phyloP scores from a whole-genome alignment of 2,888 invertebrate species.

The Brenthis ino region DNA sequence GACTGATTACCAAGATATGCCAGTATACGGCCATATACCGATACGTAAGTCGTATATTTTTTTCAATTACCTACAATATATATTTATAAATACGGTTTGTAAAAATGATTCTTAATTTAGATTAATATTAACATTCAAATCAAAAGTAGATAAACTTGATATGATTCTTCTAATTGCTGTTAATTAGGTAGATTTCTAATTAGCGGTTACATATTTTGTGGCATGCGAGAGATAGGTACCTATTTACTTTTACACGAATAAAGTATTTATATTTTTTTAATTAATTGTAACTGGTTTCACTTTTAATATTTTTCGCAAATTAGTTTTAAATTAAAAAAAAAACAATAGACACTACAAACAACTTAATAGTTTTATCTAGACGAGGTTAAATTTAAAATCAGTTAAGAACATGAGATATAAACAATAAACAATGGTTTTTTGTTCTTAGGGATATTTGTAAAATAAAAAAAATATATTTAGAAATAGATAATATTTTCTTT shows the following conservation, averaged over 20 bases:
- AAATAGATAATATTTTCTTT: no score
- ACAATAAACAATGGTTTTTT: constrained; percentile 12
- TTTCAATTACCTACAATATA: background rate
- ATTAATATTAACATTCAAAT: constrained; percentile 16
- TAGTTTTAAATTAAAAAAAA: no score
- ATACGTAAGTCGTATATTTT: constrained; percentile 57
- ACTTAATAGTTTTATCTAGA: no score
- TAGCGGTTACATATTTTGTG: constrained; percentile 23
- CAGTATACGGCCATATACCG: constrained; percentile 63
- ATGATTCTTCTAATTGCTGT: constrained; percentile 22
- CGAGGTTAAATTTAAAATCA: no score
- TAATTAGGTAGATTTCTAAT: constrained; percentile 17
- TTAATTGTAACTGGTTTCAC: background rate
- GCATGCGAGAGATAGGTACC: background rate
- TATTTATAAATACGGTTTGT: background rate
- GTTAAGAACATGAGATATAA: no score
- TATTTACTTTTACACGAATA: constrained; percentile 7
- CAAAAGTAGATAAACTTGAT: constrained; percentile 17
- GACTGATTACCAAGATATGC: constrained; percentile 58
- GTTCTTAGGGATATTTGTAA: background rate
- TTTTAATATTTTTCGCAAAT: background rate
- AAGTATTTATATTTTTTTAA: background rate
- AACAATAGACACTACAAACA: no score
- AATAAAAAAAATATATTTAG: no score
- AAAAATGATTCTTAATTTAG: constrained; percentile 18